Conservation (phyloP, 2,797 vertebrate genomes). For the Xenopus petersii region DNA sequence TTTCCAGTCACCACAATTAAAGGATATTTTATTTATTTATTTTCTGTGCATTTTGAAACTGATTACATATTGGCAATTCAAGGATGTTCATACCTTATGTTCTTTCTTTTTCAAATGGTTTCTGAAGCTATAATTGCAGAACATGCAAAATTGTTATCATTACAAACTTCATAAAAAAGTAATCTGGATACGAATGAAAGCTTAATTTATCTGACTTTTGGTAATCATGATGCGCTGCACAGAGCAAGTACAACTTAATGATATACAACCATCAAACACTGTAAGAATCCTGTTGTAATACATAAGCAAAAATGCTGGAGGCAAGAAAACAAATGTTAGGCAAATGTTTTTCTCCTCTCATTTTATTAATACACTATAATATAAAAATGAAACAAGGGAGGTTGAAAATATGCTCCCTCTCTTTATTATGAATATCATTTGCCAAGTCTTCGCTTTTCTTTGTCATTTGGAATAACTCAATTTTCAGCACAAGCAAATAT, state of each 20-base stretch:
- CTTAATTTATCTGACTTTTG: neutral
- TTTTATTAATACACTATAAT: conserved; percentile 50
- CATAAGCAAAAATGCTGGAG: conserved; percentile 36
- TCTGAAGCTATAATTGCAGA: neutral
- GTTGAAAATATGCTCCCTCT: conserved; percentile 10
- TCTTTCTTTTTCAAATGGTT: neutral
- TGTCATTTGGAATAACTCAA: conserved; percentile 15
- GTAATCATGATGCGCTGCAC: neutral
- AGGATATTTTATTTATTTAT: no score
- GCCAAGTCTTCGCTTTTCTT: conserved; percentile 17
- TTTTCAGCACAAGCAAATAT: conserved; percentile 19
- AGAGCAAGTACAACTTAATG: neutral
- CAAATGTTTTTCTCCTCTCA: conserved; percentile 26
- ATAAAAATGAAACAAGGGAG: conserved; percentile 19
- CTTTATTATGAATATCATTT: conserved; percentile 21
- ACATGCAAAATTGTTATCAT: neutral
- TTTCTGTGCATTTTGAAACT: no score
- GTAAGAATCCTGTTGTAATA: conserved; percentile 20
- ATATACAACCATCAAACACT: conserved; percentile 10
- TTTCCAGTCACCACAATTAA: no score
- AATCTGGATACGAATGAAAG: neutral
- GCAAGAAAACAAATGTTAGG: conserved; percentile 45
- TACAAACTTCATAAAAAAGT: neutral
- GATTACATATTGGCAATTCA: no score
- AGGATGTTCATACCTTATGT: neutral